Evolutionary conservation across 2,797 vertebrate species (phyloP), one percentile per base, ranked within the genome.

Genomic region (Danio kyathit): DNA sequence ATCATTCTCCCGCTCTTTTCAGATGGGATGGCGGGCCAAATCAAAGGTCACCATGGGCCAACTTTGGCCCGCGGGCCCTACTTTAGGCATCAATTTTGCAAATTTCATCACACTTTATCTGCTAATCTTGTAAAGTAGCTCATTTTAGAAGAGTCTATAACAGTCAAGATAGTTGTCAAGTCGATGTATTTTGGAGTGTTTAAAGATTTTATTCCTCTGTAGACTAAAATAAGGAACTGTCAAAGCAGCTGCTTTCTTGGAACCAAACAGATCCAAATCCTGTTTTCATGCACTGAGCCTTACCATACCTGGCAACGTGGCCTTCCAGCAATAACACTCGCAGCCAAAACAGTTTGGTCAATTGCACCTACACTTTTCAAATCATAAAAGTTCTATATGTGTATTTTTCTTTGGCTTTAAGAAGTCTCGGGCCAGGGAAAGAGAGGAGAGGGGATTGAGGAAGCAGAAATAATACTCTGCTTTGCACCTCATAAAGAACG

Each of bases 401-500:
- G 81, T 88, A 72, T 91, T 93, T 88, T 89, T 90, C 82, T 89
- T 88, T 59, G 74, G 83, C 73, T 80, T 73, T 75, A 65, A 84
- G 81, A 88, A 87, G 83, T 86, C 73, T 74, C 85, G 63, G 7
- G 71, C 71, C 80, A 82, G 60, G 51, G 75, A 82, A 87, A 85
- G 85, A 66, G 76, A 72, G 74, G 83, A 71, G 67, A 78, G 85
- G 81, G 63, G 52, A 51, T 14, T 29, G 41, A 57, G n/a, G 76
- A 76, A 74, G 88, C 86, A 71, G 85, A 82, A 89, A 83, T 90
- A 89, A 91, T 84, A 77, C 81, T 81, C 87, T 86, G 86, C 87
- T 93, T 93, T 90, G 83, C 91, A 94, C 90, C 89, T 94, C 91
- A 56, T 94, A 92, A 94, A 94, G 89, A 77, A 46, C 10, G 19